Conservation (phyloP, 2,888 invertebrate species). For the Caradrina clavipalpis region DNA sequence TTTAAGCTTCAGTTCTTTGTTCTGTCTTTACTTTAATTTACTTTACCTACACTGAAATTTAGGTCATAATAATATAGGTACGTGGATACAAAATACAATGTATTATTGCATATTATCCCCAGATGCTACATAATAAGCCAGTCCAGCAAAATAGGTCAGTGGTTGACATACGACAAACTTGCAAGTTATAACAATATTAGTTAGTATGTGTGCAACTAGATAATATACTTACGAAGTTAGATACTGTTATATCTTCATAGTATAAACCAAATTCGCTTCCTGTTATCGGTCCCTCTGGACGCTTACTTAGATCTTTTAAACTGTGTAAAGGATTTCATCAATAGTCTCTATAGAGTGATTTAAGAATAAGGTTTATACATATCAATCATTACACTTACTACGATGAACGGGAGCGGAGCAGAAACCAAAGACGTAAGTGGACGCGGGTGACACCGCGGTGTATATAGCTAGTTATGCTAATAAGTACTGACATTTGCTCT, state of each 20-base stretch:
- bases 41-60: background rate
- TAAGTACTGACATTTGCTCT: background rate
- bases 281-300: too few relatives aligned
- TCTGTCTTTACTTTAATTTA: background rate
- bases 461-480: too few relatives aligned
- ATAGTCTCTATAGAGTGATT: too few relatives aligned
- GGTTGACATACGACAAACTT: conserved; percentile 14
- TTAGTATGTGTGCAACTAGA: background rate
- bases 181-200: conserved; percentile 17
- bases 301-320: too few relatives aligned
- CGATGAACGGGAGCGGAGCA: too few relatives aligned
- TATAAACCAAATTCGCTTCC: too few relatives aligned
- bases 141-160: conserved; percentile 40
- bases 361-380: too few relatives aligned
- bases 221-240: conserved; percentile 7
- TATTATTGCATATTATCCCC: conserved; percentile 6
- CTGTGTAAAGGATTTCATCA: too few relatives aligned
- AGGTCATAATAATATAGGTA: background rate
- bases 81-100: background rate
- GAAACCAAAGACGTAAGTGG: too few relatives aligned
- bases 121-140: conserved; percentile 31
- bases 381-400: too few relatives aligned
- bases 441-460: too few relatives aligned
- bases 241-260: background rate
- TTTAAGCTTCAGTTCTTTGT: conserved; percentile 15